phyloP scores from a whole-genome alignment of 1,140 invertebrate species.

The Drosophila ambigua region DNA sequence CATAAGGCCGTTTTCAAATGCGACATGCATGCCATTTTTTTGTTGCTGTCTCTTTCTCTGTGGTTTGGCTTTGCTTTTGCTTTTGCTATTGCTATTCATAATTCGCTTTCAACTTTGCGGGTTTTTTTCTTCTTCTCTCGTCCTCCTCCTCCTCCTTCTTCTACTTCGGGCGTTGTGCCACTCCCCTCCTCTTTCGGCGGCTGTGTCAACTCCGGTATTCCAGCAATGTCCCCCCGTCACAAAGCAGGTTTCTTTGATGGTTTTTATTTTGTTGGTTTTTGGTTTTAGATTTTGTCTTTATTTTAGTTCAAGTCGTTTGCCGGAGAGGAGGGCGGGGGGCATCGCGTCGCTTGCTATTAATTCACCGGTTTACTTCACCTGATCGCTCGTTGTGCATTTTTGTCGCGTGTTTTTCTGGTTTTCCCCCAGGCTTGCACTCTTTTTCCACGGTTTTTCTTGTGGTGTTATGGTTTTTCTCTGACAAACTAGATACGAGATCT shows the following conservation, averaged over 20 bases:
- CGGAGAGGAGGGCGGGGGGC: background rate
- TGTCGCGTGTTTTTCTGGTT: slow-evolving; percentile 75
- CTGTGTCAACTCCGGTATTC: slow-evolving; percentile 64
- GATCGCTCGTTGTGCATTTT: slow-evolving; percentile 70
- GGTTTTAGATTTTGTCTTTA: slow-evolving; percentile 51
- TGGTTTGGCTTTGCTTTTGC: slow-evolving; percentile 32
- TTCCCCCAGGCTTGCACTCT: background rate
- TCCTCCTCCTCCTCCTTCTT: background rate
- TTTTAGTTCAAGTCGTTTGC: slow-evolving; percentile 23
- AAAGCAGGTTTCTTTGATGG: slow-evolving; percentile 74
- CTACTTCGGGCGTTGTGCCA: slow-evolving; percentile 1
- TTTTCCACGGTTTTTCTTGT: slow-evolving; percentile 11
- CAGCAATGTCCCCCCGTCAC: slow-evolving; percentile 51
- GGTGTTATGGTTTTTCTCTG: slow-evolving; percentile 14
- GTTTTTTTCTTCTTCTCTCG: slow-evolving; percentile 45
- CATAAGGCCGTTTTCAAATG: slow-evolving; percentile 71
- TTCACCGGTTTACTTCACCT: slow-evolving; percentile 78
- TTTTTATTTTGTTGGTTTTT: slow-evolving; percentile 41
- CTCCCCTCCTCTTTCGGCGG: slow-evolving; percentile 20
- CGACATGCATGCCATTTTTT: slow-evolving; percentile 75
- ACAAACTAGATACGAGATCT: slow-evolving; percentile 32
- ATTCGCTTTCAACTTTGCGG: slow-evolving; percentile 51
- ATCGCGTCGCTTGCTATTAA: slow-evolving; percentile 35
- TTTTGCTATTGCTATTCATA: slow-evolving; percentile 50
- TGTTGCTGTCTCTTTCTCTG: slow-evolving; percentile 20